Evolutionary conservation across 2,888 invertebrate genomes (phyloP).

Genomic region (Trichogramma dendrolimi): DNA sequence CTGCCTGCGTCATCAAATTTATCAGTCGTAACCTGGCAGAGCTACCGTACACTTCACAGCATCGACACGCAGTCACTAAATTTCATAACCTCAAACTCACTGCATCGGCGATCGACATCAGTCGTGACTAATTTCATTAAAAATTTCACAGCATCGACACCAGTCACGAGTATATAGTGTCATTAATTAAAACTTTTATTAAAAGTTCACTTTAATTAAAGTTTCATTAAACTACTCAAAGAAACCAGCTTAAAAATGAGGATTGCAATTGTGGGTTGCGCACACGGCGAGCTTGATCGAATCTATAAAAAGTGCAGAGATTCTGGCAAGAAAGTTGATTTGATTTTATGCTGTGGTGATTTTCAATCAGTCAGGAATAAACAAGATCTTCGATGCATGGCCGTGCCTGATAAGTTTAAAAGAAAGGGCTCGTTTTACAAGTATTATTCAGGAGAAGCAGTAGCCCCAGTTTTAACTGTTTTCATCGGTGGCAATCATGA

Average conservation of each 20-base stretch:
- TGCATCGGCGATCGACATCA: too few relatives aligned
- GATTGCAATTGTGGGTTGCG: conserved; percentile 95
- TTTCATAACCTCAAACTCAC: too few relatives aligned
- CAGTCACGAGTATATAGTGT: too few relatives aligned
- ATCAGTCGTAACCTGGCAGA: too few relatives aligned
- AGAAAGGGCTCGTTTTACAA: conserved; percentile 89
- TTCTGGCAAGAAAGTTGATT: conserved; percentile 76
- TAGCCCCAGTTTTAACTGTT: conserved; percentile 86
- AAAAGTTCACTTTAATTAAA: too few relatives aligned
- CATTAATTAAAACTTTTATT: too few relatives aligned
- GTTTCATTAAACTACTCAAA: too few relatives aligned
- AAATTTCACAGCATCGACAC: too few relatives aligned
- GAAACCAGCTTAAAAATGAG: conserved; percentile 60
- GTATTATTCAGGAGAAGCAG: conserved; percentile 90
- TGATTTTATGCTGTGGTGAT: conserved; percentile 96
- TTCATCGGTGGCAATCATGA: conserved; percentile 99
- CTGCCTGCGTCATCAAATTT: too few relatives aligned
- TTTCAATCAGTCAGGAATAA: conserved; percentile 93
- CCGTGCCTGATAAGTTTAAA: conserved; percentile 88
- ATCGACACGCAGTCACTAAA: too few relatives aligned
- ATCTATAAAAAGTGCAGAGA: conserved; percentile 83
- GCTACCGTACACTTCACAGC: too few relatives aligned
- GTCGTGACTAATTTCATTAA: too few relatives aligned
- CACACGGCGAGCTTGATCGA: conserved; percentile 94
- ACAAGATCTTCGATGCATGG: conserved; percentile 87